Percentiles rank a stretch among this genome's conserved stretches.
These are phyloP conservation scores for Chloroclysta siterata DNA, from an alignment of 2,888 invertebrate species.

Conservation along the genomic window DNA sequence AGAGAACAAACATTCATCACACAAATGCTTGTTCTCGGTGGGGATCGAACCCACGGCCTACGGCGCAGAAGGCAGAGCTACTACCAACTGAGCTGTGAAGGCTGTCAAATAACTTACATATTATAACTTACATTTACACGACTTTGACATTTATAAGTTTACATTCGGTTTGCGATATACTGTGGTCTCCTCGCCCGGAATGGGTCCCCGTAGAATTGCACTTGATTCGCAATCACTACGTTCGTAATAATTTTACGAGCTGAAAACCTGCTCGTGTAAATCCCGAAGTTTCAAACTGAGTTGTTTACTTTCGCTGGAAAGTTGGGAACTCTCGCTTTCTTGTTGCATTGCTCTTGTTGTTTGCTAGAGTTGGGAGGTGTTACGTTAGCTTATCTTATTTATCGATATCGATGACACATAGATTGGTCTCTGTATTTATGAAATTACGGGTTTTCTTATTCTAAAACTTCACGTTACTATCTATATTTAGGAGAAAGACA, in stretches of 20 bases:
- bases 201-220: conserved; percentile 29
- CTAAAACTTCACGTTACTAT: no score
- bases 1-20: no score
- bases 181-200: conserved; percentile 20
- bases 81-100: no score
- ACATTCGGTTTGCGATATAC: neutral
- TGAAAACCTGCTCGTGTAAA: conserved; percentile 37
- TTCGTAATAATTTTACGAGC: conserved; percentile 38
- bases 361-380: conserved; percentile 32
- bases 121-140: no score
- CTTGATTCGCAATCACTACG: conserved; percentile 32
- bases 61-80: no score
- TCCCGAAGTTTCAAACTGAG: conserved; percentile 36
- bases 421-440: no score
- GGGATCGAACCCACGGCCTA: no score
- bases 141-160: neutral
- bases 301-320: conserved; percentile 40
- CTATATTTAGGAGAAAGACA: no score
- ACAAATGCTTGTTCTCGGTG: no score
- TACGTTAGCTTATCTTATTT: neutral
- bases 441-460: no score
- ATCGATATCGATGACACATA: conserved; percentile 24
- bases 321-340: conserved; percentile 46
- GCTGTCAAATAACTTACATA: no score
- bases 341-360: conserved; percentile 44